Evolutionary conservation across 53 echinoderm and acorn worm genomes (phyloP), one percentile per base, ranked within the genome.

Genomic region (Temnopleurus reevesii): DNA sequence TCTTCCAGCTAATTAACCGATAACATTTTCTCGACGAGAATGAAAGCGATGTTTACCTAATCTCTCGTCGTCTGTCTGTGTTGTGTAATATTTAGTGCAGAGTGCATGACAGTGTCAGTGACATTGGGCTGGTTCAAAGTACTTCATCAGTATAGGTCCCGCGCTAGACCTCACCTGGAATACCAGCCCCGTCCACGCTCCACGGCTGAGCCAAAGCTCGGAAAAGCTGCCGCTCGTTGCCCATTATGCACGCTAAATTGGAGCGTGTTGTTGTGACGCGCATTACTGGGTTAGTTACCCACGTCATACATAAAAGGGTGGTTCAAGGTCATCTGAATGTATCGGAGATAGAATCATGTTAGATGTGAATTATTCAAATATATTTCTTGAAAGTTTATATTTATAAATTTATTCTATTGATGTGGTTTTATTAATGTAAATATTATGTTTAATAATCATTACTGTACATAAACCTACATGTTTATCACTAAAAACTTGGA

Each of bases 121-220:
- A 79, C 79, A 47, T 49, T 29, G 49, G 2, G 4, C 10, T 27
- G 17, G 79, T 79, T 79, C 79, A 79, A 26, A 46, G 79, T 30
- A 79, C 79, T 79, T 79, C 79, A 5, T 6, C 13, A n/a, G n/a
- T n/a, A n/a, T n/a, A n/a, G 79, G 46, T 76, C 77, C 77, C 77
- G 10, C 2, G 27, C 47, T 79, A n/a, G n/a, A 79, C 49, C 71
- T 71, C 36, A 0, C 31, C 63, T 63, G 15, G 31, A 19, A n/a
- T 24, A 63, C 63, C 38, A 19, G 55, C n/a, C 55, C 71, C 28
- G 7, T n/a, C 71, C 41, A n/a, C 41, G 71, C 71, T 71, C 21
- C 21, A n/a, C 0, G 41, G 43, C n/a, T 71, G 8, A 8, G 41
- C 8, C 41, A 41, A 21, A 38, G 33, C n/a, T 6, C 6, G 71